Evolutionary conservation across 2,888 invertebrate species (phyloP).

Genomic region (Tetranychus truncatus): DNA sequence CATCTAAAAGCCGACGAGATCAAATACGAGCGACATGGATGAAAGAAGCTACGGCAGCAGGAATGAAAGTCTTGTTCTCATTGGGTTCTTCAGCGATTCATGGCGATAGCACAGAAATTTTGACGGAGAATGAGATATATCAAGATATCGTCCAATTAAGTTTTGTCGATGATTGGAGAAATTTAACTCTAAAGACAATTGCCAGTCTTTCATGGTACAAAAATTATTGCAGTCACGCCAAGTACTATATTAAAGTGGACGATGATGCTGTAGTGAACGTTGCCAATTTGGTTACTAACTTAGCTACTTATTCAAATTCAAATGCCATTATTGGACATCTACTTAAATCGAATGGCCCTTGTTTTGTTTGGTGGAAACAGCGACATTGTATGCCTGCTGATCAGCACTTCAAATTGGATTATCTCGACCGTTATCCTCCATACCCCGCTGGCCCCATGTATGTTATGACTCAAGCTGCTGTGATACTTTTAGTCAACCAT

Average conservation of each 20-base stretch:
- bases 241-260: conserved; percentile 4
- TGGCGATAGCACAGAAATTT: neutral
- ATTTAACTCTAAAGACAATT: neutral
- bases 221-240: neutral
- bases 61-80: neutral
- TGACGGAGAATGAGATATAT: neutral
- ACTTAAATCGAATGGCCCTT: neutral
- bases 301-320: neutral
- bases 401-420: neutral
- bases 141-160: neutral
- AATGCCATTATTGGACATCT: neutral
- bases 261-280: neutral
- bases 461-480: neutral
- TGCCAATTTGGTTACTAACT: neutral
- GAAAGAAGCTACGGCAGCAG: too few species aligned
- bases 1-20: neutral
- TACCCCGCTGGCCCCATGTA: conserved; percentile 7
- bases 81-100: neutral
- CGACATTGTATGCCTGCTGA: conserved; percentile 1
- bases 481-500: neutral
- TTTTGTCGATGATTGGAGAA: neutral
- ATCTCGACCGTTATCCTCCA: conserved; percentile 1
- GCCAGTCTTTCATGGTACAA: neutral
- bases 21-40: conserved; percentile 6
- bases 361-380: conserved; percentile 7